Evolutionary conservation across 2,797 vertebrate species (phyloP).

Genomic region (Hapalemur alaotrensis): DNA sequence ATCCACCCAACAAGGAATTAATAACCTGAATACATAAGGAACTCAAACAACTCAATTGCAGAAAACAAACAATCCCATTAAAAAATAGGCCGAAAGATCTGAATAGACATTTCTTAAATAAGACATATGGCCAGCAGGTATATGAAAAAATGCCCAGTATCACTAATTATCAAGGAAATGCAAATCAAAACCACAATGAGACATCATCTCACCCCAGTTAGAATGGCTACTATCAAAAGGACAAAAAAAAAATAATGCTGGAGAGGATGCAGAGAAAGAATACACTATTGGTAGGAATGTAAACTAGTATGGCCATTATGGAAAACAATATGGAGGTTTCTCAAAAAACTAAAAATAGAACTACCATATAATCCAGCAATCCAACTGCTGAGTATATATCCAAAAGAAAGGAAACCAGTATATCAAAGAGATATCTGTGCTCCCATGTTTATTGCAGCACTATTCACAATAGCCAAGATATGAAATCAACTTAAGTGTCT

Average conservation of each 20-base stretch:
- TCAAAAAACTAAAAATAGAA: background rate
- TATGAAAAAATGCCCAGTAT: background rate
- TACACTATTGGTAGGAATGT: background rate
- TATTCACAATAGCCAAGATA: background rate
- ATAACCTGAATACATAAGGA: background rate
- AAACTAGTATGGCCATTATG: background rate
- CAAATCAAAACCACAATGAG: background rate
- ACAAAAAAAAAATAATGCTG: background rate
- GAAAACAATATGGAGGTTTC: background rate
- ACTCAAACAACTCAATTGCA: background rate
- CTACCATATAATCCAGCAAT: background rate
- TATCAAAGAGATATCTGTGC: background rate
- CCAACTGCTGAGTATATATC: background rate
- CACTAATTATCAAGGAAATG: background rate
- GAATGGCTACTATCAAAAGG: background rate
- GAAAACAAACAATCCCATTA: background rate
- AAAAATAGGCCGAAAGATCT: background rate
- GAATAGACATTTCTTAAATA: background rate
- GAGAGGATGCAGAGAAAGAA: background rate
- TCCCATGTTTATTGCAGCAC: background rate
- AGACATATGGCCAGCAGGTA: background rate
- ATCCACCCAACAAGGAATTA: background rate
- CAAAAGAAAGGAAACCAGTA: background rate
- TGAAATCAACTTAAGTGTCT: background rate
- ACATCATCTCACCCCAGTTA: background rate